phyloP scores from a whole-genome alignment of 2,888 invertebrate genomes.

The Nectonema munidae region DNA sequence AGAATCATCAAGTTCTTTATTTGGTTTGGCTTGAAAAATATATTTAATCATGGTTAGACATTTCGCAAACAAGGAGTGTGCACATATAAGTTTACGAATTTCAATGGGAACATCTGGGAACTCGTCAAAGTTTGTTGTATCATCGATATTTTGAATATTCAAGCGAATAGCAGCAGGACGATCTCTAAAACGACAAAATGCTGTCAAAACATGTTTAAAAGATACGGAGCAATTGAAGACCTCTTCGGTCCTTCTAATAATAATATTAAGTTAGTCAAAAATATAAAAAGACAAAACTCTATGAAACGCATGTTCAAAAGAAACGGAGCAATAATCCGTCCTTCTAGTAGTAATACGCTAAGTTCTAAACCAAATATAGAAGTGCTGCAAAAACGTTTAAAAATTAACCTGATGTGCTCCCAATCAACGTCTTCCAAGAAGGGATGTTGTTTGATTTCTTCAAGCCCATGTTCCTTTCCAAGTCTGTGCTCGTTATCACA shows the following conservation, averaged over 20 bases:
- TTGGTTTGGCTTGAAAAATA: neutral
- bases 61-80: neutral
- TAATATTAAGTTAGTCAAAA: too few species aligned
- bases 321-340: neutral
- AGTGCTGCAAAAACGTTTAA: neutral
- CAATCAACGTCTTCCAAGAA: conserved; percentile 87
- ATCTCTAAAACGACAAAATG: conserved; percentile 28
- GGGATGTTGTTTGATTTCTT: conserved; percentile 54
- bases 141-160: conserved; percentile 87
- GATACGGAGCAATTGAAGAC: neutral
- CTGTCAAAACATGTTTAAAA: neutral
- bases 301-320: neutral
- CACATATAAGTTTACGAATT: conserved; percentile 43
- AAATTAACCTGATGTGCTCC: conserved; percentile 52
- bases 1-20: conserved; percentile 8
- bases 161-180: conserved; percentile 88
- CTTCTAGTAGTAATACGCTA: too few species aligned
- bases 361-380: neutral
- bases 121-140: conserved; percentile 98
- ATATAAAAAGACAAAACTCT: conserved; percentile 17
- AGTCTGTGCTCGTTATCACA: conserved; percentile 71
- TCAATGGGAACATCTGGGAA: conserved; percentile 94
- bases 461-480: conserved; percentile 49
- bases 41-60: neutral
- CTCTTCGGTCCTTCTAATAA: too few species aligned